Percentiles rank a stretch among this genome's conserved stretches.
phyloP scores from a whole-genome alignment of 2,797 vertebrate genomes.

The Numenius phaeopus region DNA sequence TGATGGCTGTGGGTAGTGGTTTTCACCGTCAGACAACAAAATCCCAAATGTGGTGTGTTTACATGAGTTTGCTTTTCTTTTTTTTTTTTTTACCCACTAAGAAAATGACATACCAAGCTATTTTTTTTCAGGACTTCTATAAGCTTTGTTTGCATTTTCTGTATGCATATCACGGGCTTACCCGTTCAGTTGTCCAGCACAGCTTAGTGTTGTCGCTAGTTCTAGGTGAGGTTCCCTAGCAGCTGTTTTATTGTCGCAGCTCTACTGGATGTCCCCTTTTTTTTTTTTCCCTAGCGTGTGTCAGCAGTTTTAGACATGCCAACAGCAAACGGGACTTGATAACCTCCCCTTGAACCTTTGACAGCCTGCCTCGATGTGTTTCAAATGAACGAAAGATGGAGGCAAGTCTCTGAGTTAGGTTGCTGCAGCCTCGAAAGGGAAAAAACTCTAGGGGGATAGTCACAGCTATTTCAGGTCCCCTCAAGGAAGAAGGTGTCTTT shows the following conservation, averaged over 20 bases:
- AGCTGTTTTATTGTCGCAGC: background rate
- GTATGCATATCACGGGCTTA: background rate
- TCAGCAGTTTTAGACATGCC: background rate
- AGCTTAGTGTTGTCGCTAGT: background rate
- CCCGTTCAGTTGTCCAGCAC: background rate
- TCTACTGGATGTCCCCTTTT: background rate
- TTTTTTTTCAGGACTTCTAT: background rate
- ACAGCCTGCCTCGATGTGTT: background rate
- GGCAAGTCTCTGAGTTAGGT: background rate
- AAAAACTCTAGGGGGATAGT: background rate
- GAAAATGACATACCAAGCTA: background rate
- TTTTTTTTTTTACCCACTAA: background rate
- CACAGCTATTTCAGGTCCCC: background rate
- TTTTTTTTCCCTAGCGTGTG: background rate
- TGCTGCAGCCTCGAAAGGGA: background rate
- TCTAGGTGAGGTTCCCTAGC: background rate
- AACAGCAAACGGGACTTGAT: background rate
- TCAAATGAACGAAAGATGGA: background rate
- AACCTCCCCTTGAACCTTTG: constrained; percentile 19
- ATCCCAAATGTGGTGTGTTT: background rate
- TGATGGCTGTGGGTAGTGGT: background rate
- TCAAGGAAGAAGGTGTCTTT: background rate
- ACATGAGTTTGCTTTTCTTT: rapidly evolving
- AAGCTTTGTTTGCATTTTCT: background rate
- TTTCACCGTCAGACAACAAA: background rate